Base-by-base conservation (phyloP, 1,140 invertebrate genomes). In the Argopecten irradians region DNA sequence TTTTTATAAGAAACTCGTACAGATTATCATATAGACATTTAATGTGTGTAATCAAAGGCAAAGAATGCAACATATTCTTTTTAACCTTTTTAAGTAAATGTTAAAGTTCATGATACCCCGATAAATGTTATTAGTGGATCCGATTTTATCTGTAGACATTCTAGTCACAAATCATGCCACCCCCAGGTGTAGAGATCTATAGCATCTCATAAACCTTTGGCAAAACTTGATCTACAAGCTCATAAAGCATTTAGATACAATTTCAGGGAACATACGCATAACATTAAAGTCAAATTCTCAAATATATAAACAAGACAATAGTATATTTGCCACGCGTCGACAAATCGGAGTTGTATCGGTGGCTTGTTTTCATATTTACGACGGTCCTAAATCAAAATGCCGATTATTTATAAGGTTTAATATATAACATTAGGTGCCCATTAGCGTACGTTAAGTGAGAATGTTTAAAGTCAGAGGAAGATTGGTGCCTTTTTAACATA, bases 181-280 rank as follows among this genome's bases (percentile, higher is more conserved):
- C 16, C 55, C 7, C 55, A 71, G 55, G 55, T 71, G 55, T 71
- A 71, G n/a, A 71, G 55, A 71, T 71, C 55, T 71, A 71, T 28
- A 28, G 8, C 22, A 28, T 71, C 14, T 71, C 55, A 71, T 71
- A 71, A 71, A 71, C 55, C 22, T 71, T 71, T n/a, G 55, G 55
- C 1, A 16, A 46, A 28, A 71, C n/a, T n/a, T 71, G 55, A 71
- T 71, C 55, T 71, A 71, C 55, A 71, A 1, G 14, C 55, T 71
- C 55, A 28, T 71, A 71, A 71, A 71, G 55, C 55, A 71, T 71
- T 71, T n/a, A 71, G 55, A 71, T 28, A 71, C 22, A 71, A 71
- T 71, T 28, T 28, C 55, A n/a, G 28, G 55, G 55, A 71, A 71
- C 55, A 71, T 71, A 71, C 22, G 1, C 22, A 71, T 28, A n/a